phyloP scores from a whole-genome alignment of 2,113 vertebrate species.

The Labrus mixtus region DNA sequence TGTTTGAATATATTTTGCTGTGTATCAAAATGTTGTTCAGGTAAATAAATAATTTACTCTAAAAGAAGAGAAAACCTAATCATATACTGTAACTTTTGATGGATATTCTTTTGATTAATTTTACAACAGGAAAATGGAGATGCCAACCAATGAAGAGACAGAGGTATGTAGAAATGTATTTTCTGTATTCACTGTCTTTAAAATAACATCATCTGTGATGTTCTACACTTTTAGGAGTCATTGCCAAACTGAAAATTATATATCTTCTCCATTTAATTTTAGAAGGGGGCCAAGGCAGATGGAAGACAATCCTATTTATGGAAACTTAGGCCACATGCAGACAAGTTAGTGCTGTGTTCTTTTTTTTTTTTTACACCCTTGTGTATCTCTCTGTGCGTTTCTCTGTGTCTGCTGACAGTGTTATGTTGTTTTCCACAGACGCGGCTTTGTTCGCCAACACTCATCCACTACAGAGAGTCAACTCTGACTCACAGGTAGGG shows the following conservation, averaged over 20 bases:
- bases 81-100: background rate
- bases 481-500: conserved; percentile 52
- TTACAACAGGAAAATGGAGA: conserved; percentile 52
- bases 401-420: conserved; percentile 4
- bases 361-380: background rate
- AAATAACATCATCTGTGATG: background rate
- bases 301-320: conserved; percentile 85
- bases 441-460: conserved; percentile 8
- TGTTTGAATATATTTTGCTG: conserved; percentile 72
- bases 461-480: conserved; percentile 30
- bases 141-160: conserved; percentile 40
- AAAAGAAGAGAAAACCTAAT: background rate
- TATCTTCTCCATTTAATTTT: conserved; percentile 20
- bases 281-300: conserved; percentile 70
- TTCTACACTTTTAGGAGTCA: background rate
- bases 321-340: conserved; percentile 74
- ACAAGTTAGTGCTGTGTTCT: conserved; percentile 47
- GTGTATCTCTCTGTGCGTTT: background rate
- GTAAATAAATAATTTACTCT: conserved; percentile 52
- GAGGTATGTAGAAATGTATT: conserved; percentile 53
- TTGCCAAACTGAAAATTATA: background rate
- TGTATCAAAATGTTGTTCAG: conserved; percentile 59
- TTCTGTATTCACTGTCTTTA: background rate
- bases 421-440: conserved; percentile 35
- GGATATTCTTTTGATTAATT: conserved; percentile 2